Conservation (phyloP, 1,140 invertebrate genomes). For the Cherax quadricarinatus region DNA sequence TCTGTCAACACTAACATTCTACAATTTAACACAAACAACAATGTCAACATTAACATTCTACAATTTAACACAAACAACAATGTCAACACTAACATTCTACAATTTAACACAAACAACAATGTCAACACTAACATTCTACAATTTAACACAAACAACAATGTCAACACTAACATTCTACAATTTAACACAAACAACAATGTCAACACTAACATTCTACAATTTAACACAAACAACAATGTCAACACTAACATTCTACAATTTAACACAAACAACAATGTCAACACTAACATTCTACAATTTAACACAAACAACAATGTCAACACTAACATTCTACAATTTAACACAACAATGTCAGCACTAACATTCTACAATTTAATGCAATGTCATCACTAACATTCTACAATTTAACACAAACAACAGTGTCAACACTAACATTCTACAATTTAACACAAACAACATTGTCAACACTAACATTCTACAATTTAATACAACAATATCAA, state of each 20-base stretch:
- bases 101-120: too few relatives aligned
- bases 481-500: too few relatives aligned
- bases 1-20: background rate
- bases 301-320: too few relatives aligned
- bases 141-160: constrained; percentile 20
- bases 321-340: background rate
- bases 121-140: background rate
- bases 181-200: background rate
- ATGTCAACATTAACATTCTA: constrained; percentile 20
- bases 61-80: too few relatives aligned
- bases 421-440: too few relatives aligned
- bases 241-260: constrained; percentile 12
- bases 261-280: constrained; percentile 3
- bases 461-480: background rate
- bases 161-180: background rate
- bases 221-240: too few relatives aligned
- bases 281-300: background rate
- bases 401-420: too few relatives aligned
- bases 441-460: too few relatives aligned
- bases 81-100: too few relatives aligned
- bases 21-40: constrained; percentile 24
- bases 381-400: background rate
- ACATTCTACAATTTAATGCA: background rate
- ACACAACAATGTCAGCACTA: too few relatives aligned
- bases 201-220: background rate